Evolutionary conservation across 2,797 vertebrate species (phyloP).

Genomic region (Mycteria americana): DNA sequence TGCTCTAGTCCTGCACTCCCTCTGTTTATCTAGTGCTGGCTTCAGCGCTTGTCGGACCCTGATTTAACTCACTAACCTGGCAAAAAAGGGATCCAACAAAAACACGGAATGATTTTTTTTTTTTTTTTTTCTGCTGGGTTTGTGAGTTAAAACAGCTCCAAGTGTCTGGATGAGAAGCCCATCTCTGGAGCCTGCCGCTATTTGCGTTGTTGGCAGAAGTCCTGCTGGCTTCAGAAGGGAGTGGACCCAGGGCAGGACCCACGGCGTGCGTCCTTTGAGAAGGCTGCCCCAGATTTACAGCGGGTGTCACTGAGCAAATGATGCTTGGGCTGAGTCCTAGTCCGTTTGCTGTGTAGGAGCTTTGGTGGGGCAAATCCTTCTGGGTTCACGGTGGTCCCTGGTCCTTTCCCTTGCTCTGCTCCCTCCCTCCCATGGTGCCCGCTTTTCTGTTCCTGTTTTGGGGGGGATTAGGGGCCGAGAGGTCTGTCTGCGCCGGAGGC

Average conservation of each 20-base stretch:
- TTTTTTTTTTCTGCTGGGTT: not conserved
- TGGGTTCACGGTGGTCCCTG: accelerated
- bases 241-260: not conserved
- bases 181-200: not conserved
- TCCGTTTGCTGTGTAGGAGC: not conserved
- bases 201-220: not conserved
- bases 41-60: not conserved
- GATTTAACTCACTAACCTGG: not conserved
- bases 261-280: accelerated
- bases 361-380: not conserved
- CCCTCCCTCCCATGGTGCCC: not conserved
- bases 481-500: accelerated
- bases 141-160: not conserved
- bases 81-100: not conserved
- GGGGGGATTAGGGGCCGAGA: not conserved
- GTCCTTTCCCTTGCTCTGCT: not conserved
- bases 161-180: not conserved
- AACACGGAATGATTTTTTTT: not conserved
- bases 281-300: not conserved
- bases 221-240: not conserved
- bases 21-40: not conserved
- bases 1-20: not conserved
- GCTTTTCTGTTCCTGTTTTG: not conserved
- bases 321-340: not conserved
- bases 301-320: accelerated